Base-by-base conservation (phyloP, 1,140 invertebrate species). In the Drosophila bocqueti region DNA sequence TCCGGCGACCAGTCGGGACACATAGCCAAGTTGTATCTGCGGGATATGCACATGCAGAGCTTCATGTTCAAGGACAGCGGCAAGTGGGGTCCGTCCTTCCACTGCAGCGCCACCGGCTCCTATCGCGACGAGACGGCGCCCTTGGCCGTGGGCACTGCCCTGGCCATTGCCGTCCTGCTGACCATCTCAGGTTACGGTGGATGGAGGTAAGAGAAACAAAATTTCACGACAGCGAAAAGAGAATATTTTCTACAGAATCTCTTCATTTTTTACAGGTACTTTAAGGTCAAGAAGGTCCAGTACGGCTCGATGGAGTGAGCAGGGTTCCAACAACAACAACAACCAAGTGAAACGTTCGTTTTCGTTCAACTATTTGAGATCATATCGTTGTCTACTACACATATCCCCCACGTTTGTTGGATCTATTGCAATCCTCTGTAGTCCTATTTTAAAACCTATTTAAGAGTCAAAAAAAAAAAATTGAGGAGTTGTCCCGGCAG, bases 291-390 rank as follows among this genome's bases (percentile, higher is more conserved):
- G 93, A 98, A 97, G 91, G 96, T 98, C 7, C 96, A 98, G 86
- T 98, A 98, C 92, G 97, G 97, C 86, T 98, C 97, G 2, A 98
- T 98, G 97, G 96, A 98, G 92, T 98, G 96, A 95, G 69, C 42
- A 15, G 52, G 31, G 21, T 11, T 10, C 21, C 21, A 21, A 21
- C 24, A 24, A 24, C 24, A 24, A 21, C 36, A 2, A 11, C 18
- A 40, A 31, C 34, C 26, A 54, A 67, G 21, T 29, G 36, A 73
- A 43, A 45, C 38, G 67, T 69, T 55, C 40, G 49, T 64, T 73
- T 79, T 63, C 24, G 60, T 79, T 60, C 36, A 71, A 52, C 47
- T 52, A 68, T 67, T 63, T 66, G 52, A 57, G 54, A 59, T 60
- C 67, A 77, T 89, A 76, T 90, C 65, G 73, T 87, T 81, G 76